Base-by-base conservation (phyloP, 2,888 invertebrate species). In the Caenorhabditis sp. region DNA sequence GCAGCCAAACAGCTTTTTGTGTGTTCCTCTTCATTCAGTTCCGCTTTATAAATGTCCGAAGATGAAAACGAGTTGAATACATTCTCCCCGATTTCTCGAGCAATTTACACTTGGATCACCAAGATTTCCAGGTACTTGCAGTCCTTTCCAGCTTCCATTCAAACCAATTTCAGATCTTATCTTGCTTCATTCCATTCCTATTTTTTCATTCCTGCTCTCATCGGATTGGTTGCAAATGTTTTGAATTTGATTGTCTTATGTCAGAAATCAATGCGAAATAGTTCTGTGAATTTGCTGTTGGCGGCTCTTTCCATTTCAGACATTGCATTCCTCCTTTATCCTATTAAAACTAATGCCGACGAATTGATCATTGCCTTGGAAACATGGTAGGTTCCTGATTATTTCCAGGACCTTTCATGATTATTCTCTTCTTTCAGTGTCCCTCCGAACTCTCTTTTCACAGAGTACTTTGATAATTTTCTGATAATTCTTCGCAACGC, bases 171-270 rank as follows among this genome's bases (percentile, higher is more conserved):
- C 51, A 11, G 9, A 11, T 2, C 6, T 2, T 24, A 11, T 24
- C 8, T 24, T 6, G 24, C 24, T n/a, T n/a, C n/a, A n/a, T n/a
- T n/a, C n/a, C n/a, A n/a, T 3, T 26, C 51, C 11, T 24, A 24
- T 15, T 2, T 13, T 2, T 51, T 18, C 24, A 6, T 51, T 51
- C 24, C 24, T 1, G 8, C 51, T 9, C 22, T 51, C 3, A 51
- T 51, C 24, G 55, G 55, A 56, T 0, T 56, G n/a, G 9, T 56
- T 32, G 13, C 32, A n/a, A 56, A 56, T 13, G 15, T 28, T 11
- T 32, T 56, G n/a, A 56, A 56, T 56, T 3, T 56, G 55, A 28
- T 28, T n/a, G n/a, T 56, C 11, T 15, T 56, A 32, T n/a, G 32
- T 18, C 28, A 32, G n/a, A 56, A 56, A n/a, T 6, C 28, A 15